A percentile compares a stretch with the other conserved stretches of the same genome.
These are phyloP conservation scores for Ramphastos sulfuratus DNA, from an alignment of 2,113 vertebrate species.

Conservation along the genomic window DNA sequence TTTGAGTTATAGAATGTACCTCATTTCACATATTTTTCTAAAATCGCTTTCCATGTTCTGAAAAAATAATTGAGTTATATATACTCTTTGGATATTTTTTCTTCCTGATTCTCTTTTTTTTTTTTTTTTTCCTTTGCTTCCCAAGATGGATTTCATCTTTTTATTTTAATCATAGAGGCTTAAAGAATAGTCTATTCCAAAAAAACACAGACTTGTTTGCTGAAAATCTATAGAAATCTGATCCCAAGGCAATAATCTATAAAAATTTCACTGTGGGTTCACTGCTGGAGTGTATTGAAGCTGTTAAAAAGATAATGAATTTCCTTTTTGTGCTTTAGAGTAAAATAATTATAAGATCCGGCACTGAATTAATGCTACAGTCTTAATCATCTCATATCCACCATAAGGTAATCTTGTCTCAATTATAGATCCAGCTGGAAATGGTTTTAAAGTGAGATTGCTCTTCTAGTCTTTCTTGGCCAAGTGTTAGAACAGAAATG, in stretches of 20 bases:
- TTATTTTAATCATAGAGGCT: background rate
- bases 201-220: background rate
- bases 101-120: background rate
- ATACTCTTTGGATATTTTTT: background rate
- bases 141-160: background rate
- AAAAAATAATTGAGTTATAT: fast-evolving
- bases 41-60: background rate
- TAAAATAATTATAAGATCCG: background rate
- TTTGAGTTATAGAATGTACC: background rate
- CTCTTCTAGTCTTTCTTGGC: background rate
- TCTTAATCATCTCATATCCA: conserved; percentile 13
- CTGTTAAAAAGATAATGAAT: background rate
- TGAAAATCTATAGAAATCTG: background rate
- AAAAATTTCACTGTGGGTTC: background rate
- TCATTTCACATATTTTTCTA: background rate
- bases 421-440: conserved; percentile 21
- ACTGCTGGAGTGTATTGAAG: background rate
- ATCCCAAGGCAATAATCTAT: background rate
- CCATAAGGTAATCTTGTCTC: background rate
- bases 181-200: background rate
- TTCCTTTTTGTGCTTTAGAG: background rate
- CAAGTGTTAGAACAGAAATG: background rate
- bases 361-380: background rate
- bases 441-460: background rate
- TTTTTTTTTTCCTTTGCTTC: background rate